Evolutionary conservation across 2,797 vertebrate species (phyloP), one percentile per base, ranked within the genome.

Genomic region (Macroramphosus scolopax): DNA sequence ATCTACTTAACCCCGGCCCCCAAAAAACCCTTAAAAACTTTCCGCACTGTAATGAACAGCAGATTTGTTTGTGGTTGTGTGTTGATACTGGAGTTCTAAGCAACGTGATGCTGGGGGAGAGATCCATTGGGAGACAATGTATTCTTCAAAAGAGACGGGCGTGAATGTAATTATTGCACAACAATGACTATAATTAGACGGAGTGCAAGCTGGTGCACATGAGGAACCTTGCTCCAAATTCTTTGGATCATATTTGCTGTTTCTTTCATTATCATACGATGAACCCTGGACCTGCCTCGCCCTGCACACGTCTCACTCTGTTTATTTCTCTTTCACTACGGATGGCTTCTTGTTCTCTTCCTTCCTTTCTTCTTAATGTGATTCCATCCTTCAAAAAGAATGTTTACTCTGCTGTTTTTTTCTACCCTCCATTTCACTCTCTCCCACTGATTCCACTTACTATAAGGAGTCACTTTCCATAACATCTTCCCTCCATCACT

Each of bases 161-260:
- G 31, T 55, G 44, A 76, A 70, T 68, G 49, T 55, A 69, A 83
- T 82, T 72, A 78, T 68, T 47, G 1, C 65, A 77, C 60, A 70
- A 63, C 61, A 65, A 57, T 57, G 46, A 14, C 39, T 42, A 43
- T 78, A 80, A 84, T 82, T 77, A 81, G 65, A 51, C 24, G 29
- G 36, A 34, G 48, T 30, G 25, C 62, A 71, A 33, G 41, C 57
- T 46, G 59, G 14, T 52, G 39, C 69, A 53, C 58, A 63, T 71
- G 15, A 49, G 38, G 31, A 74, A 53, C 49, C 40, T 63, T 47
- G 55, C 30, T 67, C 60, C 56, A 61, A 17, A 72, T 75, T 63
- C 38, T 72, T 46, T 50, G 33, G 62, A 58, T 72, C 51, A 34
- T 30, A 42, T 55, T n/a, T n/a, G n/a, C n/a, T n/a, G n/a, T n/a